Evolutionary conservation across 2,113 vertebrate species (phyloP).

Genomic region (Platysteira castanea): DNA sequence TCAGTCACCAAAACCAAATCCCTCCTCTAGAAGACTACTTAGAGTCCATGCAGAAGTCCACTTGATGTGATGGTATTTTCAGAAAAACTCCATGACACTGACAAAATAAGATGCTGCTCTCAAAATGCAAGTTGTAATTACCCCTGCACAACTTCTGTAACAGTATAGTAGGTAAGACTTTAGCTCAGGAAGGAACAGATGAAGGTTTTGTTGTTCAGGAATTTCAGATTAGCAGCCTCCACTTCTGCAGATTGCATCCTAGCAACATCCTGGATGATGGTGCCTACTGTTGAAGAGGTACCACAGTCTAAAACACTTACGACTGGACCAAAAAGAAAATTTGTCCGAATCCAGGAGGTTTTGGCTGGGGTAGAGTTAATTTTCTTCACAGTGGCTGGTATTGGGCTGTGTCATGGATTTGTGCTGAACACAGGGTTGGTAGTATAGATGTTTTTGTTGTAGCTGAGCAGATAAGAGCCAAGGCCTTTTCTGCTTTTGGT

Average conservation of each 20-base stretch:
- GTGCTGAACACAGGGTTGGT: neutral
- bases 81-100: accelerated
- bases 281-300: neutral
- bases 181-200: neutral
- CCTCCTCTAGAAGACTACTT: neutral
- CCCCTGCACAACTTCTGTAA: neutral
- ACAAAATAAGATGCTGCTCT: neutral
- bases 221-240: neutral
- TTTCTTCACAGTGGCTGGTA: neutral
- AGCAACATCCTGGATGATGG: neutral
- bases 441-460: neutral
- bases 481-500: neutral
- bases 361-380: neutral
- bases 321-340: neutral
- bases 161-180: neutral
- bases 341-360: neutral
- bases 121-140: neutral
- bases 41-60: neutral
- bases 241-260: neutral
- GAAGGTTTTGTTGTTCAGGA: neutral
- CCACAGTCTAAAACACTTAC: neutral
- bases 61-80: neutral
- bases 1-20: neutral
- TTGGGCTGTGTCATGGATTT: neutral
- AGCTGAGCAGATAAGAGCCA: neutral